Evolutionary conservation across 2,113 vertebrate species (phyloP).

Genomic region (Myotis davidii): DNA sequence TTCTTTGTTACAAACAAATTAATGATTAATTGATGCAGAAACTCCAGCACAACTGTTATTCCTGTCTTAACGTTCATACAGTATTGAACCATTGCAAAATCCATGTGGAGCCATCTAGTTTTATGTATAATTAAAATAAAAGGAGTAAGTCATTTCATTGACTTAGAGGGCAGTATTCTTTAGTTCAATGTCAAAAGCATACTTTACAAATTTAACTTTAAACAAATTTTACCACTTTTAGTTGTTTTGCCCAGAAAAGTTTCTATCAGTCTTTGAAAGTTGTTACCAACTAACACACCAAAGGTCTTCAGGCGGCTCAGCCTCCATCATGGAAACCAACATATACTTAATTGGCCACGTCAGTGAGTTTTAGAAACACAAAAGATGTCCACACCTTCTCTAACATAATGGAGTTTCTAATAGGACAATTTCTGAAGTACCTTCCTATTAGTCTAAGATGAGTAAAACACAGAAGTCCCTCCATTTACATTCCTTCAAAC

Average conservation of each 20-base stretch:
- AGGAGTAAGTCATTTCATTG: slow-evolving; percentile 72
- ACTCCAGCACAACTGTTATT: slow-evolving; percentile 32
- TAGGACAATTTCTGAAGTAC: neutral
- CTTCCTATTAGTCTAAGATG: slow-evolving; percentile 63
- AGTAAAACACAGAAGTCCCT: slow-evolving; percentile 60
- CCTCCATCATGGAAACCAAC: slow-evolving; percentile 70
- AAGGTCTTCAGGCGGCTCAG: slow-evolving; percentile 39
- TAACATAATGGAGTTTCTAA: slow-evolving; percentile 55
- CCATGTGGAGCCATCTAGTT: slow-evolving; percentile 56
- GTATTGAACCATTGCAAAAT: slow-evolving; percentile 73
- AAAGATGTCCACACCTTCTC: slow-evolving; percentile 51
- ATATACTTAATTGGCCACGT: slow-evolving; percentile 56
- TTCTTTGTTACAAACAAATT: slow-evolving; percentile 73
- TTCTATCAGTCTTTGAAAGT: slow-evolving; percentile 72
- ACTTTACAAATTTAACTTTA: slow-evolving; percentile 72
- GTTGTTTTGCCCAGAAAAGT: slow-evolving; percentile 72
- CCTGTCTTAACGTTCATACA: slow-evolving; percentile 65
- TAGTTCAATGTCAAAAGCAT: slow-evolving; percentile 72
- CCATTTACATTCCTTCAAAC: slow-evolving; percentile 57
- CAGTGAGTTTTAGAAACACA: slow-evolving; percentile 67
- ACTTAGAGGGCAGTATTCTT: slow-evolving; percentile 62
- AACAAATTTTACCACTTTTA: slow-evolving; percentile 76
- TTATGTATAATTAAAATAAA: slow-evolving; percentile 78
- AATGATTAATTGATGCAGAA: slow-evolving; percentile 66
- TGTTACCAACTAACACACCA: slow-evolving; percentile 64